phyloP scores from a whole-genome alignment of 1,140 invertebrate species.

The Macrocentrus cingulum region DNA sequence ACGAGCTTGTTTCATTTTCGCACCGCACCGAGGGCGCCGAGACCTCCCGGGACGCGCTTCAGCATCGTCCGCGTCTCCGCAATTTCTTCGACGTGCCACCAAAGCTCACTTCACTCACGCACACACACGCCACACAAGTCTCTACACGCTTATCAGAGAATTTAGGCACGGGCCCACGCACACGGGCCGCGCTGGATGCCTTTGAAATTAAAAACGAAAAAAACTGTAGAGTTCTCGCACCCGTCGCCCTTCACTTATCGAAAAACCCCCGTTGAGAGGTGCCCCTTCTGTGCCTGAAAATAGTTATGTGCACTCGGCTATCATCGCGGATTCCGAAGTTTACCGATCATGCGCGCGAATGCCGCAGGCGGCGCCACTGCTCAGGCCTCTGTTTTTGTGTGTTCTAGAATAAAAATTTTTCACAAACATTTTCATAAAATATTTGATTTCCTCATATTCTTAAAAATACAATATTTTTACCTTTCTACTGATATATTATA shows the following conservation, averaged over 20 bases:
- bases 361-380: slow-evolving; percentile 35
- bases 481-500: too few relatives aligned
- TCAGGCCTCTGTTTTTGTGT: too few relatives aligned
- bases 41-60: slow-evolving; percentile 34
- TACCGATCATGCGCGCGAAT: slow-evolving; percentile 32
- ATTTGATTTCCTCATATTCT: too few relatives aligned
- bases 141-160: too few relatives aligned
- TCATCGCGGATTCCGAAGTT: slow-evolving; percentile 42
- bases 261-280: slow-evolving; percentile 48
- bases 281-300: slow-evolving; percentile 50
- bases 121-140: slow-evolving; percentile 17
- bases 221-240: slow-evolving; percentile 33
- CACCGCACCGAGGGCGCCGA: slow-evolving; percentile 37
- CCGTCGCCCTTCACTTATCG: slow-evolving; percentile 47
- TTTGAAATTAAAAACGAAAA: slow-evolving; percentile 30
- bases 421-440: too few relatives aligned
- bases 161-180: not conserved
- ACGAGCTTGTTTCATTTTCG: slow-evolving; percentile 44
- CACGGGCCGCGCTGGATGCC: slow-evolving; percentile 8
- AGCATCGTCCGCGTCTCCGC: slow-evolving; percentile 31
- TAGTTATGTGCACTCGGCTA: slow-evolving; percentile 49
- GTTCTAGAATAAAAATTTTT: too few relatives aligned
- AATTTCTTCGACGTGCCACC: slow-evolving; percentile 7
- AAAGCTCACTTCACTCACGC: slow-evolving; percentile 7
- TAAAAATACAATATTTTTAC: too few relatives aligned